Evolutionary conservation across 2,797 vertebrate genomes (phyloP).

Genomic region (Chaunax sp.): DNA sequence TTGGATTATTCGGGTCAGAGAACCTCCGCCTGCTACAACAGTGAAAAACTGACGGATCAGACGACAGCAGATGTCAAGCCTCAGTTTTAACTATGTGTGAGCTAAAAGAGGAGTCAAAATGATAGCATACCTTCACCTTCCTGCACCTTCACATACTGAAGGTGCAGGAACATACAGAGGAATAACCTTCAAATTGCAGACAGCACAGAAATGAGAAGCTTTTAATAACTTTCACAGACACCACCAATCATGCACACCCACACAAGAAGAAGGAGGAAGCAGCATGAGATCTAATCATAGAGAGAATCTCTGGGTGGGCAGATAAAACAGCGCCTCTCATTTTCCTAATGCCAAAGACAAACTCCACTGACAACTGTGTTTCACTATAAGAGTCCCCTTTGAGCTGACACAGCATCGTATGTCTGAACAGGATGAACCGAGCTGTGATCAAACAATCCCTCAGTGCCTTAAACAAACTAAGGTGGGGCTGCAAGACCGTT

Average conservation of each 20-base stretch:
- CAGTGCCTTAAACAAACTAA: slow-evolving; percentile 75
- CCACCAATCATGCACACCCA: slow-evolving; percentile 10
- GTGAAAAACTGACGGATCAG: slow-evolving; percentile 20
- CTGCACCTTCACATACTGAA: slow-evolving; percentile 5
- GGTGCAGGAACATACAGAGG: too few relatives aligned
- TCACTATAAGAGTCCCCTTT: slow-evolving; percentile 12
- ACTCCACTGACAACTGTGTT: slow-evolving; percentile 9
- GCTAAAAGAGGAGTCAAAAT: slow-evolving; percentile 1
- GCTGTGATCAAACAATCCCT: slow-evolving; percentile 76
- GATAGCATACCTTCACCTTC: not conserved
- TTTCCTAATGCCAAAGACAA: not conserved
- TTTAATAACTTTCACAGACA: slow-evolving; percentile 27
- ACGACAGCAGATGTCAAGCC: not conserved
- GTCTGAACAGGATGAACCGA: slow-evolving; percentile 68
- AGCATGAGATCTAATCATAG: slow-evolving; percentile 43
- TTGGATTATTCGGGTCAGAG: slow-evolving; percentile 34
- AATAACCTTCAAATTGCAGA: too few relatives aligned
- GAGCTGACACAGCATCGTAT: slow-evolving; percentile 36
- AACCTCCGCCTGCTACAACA: slow-evolving; percentile 24
- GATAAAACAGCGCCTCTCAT: slow-evolving; percentile 21
- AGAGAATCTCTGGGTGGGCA: slow-evolving; percentile 15
- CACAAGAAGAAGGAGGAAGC: slow-evolving; percentile 27
- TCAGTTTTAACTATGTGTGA: slow-evolving; percentile 2
- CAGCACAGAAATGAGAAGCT: slow-evolving; percentile 6
- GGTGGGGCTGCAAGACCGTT: slow-evolving; percentile 64